Conservation (phyloP, 2,113 vertebrate genomes). For the Erpornis zantholeuca region DNA sequence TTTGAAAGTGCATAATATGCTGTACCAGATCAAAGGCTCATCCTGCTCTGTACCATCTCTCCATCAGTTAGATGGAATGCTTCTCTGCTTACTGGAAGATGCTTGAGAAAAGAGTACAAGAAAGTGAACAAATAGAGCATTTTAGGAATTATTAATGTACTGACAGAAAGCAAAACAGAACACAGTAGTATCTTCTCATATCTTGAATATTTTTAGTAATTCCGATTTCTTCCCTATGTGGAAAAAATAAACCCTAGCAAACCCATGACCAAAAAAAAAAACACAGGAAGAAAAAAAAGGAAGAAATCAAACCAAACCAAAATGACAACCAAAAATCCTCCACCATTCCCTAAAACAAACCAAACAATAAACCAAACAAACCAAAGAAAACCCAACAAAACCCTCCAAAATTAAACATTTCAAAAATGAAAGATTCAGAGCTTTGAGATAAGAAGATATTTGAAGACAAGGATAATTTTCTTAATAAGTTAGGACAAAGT, state of each 20-base stretch:
- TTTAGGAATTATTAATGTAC: not conserved
- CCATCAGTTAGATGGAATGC: not conserved
- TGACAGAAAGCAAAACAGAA: not conserved
- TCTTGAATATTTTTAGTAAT: not conserved
- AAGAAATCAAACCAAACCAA: not conserved
- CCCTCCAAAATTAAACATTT: accelerated
- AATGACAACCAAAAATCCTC: accelerated
- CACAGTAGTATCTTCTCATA: not conserved
- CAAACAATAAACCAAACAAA: accelerated
- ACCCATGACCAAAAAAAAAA: not conserved
- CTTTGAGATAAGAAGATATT: not conserved
- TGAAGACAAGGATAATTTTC: not conserved
- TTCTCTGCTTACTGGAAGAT: not conserved
- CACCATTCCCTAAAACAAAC: not conserved
- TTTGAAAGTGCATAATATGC: not conserved
- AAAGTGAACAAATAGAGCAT: not conserved
- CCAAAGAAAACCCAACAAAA: not conserved
- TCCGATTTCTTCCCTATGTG: not conserved
- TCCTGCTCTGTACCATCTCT: not conserved
- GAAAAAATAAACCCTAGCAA: not conserved
- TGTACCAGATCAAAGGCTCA: not conserved
- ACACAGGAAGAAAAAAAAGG: accelerated
- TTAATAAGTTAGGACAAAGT: not conserved
- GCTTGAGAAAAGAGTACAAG: not conserved
- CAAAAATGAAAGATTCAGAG: not conserved